These are phyloP conservation scores for Taxidea taxus DNA, from an alignment of 2,113 vertebrate species.

Conservation along the genomic window DNA sequence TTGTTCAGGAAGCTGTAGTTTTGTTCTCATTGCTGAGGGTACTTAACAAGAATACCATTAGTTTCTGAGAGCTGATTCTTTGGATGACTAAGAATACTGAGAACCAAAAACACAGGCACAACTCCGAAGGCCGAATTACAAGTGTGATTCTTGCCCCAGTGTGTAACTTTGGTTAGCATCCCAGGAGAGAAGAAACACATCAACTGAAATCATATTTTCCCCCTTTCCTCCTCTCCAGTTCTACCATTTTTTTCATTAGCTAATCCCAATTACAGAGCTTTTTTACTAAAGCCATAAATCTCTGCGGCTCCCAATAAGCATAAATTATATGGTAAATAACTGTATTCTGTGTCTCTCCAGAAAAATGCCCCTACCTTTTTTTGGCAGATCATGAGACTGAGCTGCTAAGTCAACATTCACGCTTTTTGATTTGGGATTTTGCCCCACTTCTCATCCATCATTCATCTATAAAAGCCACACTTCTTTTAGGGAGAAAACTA, in stretches of 20 bases:
- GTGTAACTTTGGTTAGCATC: not conserved
- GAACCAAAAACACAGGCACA: not conserved
- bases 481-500: not conserved
- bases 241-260: conserved; percentile 36
- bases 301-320: not conserved
- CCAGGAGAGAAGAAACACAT: not conserved
- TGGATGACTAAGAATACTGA: not conserved
- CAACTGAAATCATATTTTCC: not conserved
- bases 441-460: not conserved
- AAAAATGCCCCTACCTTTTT: not conserved
- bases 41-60: not conserved
- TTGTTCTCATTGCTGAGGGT: not conserved
- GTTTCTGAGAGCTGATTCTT: not conserved
- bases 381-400: not conserved
- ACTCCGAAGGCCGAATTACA: conserved; percentile 5
- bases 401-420: not conserved
- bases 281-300: conserved; percentile 23
- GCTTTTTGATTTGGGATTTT: not conserved
- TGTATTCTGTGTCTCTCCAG: not conserved
- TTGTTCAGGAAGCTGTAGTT: not conserved
- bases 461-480: not conserved
- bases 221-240: not conserved
- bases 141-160: not conserved
- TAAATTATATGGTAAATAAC: conserved; percentile 2
- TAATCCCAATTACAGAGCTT: conserved; percentile 46